A percentile compares a stretch with the other conserved stretches of the same genome.
phyloP scores from a whole-genome alignment of 1,140 invertebrate genomes.

The Trichoplusia ni region DNA sequence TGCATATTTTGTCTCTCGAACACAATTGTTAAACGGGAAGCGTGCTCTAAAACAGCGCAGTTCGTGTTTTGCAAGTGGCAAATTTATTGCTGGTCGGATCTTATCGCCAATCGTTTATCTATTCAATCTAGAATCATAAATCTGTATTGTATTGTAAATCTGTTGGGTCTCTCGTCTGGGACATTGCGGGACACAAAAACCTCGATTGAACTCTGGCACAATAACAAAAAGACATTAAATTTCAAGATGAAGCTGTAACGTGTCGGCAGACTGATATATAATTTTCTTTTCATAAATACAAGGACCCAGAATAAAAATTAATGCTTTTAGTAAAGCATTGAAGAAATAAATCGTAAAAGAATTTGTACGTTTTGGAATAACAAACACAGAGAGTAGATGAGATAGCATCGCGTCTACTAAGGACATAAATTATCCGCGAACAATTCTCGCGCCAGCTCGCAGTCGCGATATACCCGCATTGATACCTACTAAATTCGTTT shows the following conservation, averaged over 20 bases:
- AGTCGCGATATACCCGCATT: neutral
- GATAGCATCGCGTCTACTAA: slow-evolving; percentile 11
- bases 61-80: slow-evolving; percentile 9
- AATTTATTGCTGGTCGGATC: slow-evolving; percentile 17
- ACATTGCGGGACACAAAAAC: slow-evolving; percentile 10
- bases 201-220: too few species aligned
- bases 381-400: slow-evolving; percentile 8
- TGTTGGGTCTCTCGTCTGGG: neutral
- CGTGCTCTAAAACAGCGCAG: slow-evolving; percentile 16
- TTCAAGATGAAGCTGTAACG: too few species aligned
- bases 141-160: slow-evolving; percentile 23
- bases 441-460: slow-evolving; percentile 2
- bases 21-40: slow-evolving; percentile 14
- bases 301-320: too few species aligned
- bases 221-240: too few species aligned
- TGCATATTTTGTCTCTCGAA: slow-evolving; percentile 24
- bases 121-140: slow-evolving; percentile 14
- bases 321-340: too few species aligned
- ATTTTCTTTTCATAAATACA: too few species aligned
- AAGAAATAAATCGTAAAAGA: neutral
- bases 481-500: slow-evolving; percentile 13
- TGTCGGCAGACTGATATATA: too few species aligned
- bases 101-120: slow-evolving; percentile 24
- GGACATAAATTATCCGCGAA: slow-evolving; percentile 12
- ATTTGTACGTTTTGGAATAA: slow-evolving; percentile 9